Base-by-base conservation (phyloP, 2,888 invertebrate species). In the Pammene aurita region DNA sequence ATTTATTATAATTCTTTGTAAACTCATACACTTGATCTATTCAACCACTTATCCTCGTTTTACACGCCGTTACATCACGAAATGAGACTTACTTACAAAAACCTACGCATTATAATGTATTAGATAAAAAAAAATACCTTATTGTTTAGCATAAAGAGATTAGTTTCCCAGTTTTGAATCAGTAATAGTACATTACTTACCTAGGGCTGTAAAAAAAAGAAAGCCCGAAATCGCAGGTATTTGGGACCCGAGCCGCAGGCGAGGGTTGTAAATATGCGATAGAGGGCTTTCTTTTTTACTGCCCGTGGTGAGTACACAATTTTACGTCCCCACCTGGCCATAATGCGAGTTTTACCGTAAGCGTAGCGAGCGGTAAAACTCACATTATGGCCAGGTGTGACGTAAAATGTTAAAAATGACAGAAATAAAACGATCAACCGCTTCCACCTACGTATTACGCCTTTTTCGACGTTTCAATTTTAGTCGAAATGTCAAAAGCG, bases 1-100 rank as follows among this genome's bases (percentile, higher is more conserved):
- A 89, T 92, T 90, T 91, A 91, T 89, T 84, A 84, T 87, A 73
- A 88, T 86, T 89, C 88, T 88, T 87, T 89, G 90, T 92, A 90
- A 92, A 92, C 87, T 88, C 90, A 88, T 92, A 92, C 90, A 90
- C 85, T 86, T 86, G 88, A 84, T 85, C 89, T 90, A 84, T 81
- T 87, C 89, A 90, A 90, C 86, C 85, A 84, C 88, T 90, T 89
- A 89, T 87, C 84, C 84, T 88, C 81, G 83, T 84, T 84, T 88
- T 79, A 86, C 84, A 86, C 84, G 80, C 82, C 82, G 81, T 75
- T 84, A 85, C 84, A 83, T 82, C 85, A 81, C 80, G 79, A 78
- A 78, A 78, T 76, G 75, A 79, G 74, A 76, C 83, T 83, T 82
- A 84, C 71, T 74, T 68, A 74, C 77, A 82, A 84, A 77, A 66